These are phyloP conservation scores for Tetrao urogallus DNA, from an alignment of 2,113 vertebrate genomes.

Conservation along the genomic window DNA sequence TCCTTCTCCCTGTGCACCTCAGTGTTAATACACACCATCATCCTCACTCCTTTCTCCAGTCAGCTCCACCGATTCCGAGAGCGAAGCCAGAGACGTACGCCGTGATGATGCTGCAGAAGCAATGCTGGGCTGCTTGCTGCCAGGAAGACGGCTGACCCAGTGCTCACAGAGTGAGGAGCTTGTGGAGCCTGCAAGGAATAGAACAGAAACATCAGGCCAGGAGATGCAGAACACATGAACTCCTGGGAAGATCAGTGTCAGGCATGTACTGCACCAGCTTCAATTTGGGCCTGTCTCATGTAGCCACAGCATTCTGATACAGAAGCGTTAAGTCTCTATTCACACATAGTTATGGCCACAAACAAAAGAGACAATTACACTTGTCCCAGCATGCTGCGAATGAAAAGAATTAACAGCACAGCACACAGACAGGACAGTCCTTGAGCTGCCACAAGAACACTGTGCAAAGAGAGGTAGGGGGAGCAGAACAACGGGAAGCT, in stretches of 20 bases:
- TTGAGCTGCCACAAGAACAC: fast-evolving
- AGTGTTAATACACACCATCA: constrained; percentile 82
- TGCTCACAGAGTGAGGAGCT: constrained; percentile 97
- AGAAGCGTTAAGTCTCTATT: not conserved
- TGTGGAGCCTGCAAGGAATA: constrained; percentile 86
- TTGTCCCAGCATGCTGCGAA: not conserved
- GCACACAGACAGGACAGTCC: fast-evolving
- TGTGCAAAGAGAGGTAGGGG: not conserved
- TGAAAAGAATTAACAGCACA: not conserved
- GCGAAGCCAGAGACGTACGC: constrained; percentile 92
- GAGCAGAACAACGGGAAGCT: not conserved
- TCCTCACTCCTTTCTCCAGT: constrained; percentile 91
- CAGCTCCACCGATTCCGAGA: constrained; percentile 94
- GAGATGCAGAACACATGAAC: fast-evolving
- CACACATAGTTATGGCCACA: fast-evolving
- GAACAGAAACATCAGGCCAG: not conserved
- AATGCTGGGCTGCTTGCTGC: constrained; percentile 92
- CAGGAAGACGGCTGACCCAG: constrained; percentile 95
- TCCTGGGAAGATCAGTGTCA: not conserved
- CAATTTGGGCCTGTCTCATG: not conserved
- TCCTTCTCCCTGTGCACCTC: fast-evolving
- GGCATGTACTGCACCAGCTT: fast-evolving
- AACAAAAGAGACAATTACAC: not conserved
- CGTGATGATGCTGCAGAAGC: constrained; percentile 94
- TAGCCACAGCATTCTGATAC: not conserved